These are phyloP conservation scores for Solen grandis DNA, from an alignment of 1,140 invertebrate species.

Conservation along the genomic window DNA sequence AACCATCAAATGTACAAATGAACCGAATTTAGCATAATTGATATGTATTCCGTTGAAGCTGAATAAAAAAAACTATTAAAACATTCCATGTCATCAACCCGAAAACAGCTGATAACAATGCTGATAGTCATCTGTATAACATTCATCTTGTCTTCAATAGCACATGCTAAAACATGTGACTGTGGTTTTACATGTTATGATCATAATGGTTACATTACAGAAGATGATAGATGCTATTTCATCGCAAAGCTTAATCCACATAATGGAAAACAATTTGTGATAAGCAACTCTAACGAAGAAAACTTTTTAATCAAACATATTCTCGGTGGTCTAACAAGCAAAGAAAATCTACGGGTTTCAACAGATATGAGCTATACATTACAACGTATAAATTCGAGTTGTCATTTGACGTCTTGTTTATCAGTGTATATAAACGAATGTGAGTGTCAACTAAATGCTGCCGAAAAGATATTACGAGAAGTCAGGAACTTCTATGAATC, in stretches of 20 bases:
- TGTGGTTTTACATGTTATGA: not conserved
- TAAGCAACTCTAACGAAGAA: slow-evolving; percentile 8
- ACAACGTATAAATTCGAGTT: not conserved
- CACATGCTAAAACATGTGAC: too few relatives aligned
- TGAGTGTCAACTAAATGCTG: not conserved
- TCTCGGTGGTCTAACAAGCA: not conserved
- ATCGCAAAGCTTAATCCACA: not conserved
- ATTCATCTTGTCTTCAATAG: too few relatives aligned
- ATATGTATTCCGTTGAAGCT: too few relatives aligned
- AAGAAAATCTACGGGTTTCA: not conserved
- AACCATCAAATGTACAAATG: too few relatives aligned
- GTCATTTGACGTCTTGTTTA: not conserved
- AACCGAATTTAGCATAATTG: too few relatives aligned
- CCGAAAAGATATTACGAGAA: not conserved
- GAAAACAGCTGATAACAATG: too few relatives aligned
- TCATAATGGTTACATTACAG: not conserved
- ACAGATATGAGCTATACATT: not conserved
- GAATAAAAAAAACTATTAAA: too few relatives aligned
- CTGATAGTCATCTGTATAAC: too few relatives aligned
- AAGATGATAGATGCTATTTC: slow-evolving; percentile 8
- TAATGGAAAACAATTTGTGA: slow-evolving; percentile 7
- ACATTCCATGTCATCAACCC: too few relatives aligned
- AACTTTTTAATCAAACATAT: not conserved
- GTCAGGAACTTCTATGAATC: not conserved
- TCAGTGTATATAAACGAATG: not conserved